These are phyloP conservation scores for Pygoscelis antarcticus DNA, from an alignment of 2,113 vertebrate genomes.

Conservation along the genomic window DNA sequence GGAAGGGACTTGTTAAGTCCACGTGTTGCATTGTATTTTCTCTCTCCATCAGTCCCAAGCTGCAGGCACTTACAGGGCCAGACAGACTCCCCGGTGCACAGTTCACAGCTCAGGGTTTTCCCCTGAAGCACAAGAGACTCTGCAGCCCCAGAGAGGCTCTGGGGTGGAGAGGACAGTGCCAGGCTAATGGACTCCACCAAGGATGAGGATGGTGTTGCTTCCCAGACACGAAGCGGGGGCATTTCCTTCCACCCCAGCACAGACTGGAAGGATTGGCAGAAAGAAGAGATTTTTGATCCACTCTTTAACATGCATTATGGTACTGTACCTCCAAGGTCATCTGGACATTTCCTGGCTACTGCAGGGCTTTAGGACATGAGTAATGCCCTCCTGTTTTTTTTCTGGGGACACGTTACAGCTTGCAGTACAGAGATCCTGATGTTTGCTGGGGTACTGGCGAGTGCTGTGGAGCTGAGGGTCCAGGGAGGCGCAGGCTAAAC, in stretches of 20 bases:
- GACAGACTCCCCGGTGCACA: background rate
- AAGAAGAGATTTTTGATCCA: background rate
- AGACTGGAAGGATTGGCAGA: background rate
- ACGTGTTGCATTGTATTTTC: background rate
- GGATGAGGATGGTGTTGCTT: background rate
- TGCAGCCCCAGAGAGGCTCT: background rate
- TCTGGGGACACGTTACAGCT: background rate
- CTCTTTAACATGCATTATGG: background rate
- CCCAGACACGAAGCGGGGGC: background rate
- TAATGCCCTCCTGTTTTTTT: background rate
- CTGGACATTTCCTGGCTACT: background rate
- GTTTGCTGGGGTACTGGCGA: background rate
- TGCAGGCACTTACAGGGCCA: background rate
- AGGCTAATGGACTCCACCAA: background rate
- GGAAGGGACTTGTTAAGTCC: conserved; percentile 12
- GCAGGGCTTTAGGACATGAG: background rate
- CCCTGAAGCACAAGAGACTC: background rate
- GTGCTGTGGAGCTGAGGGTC: background rate
- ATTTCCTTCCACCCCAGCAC: background rate
- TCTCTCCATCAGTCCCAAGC: background rate
- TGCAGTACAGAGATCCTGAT: background rate
- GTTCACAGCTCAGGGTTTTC: background rate
- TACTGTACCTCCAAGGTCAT: background rate
- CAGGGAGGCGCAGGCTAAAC: background rate
- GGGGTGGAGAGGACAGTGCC: background rate